A percentile compares a stretch with the other conserved stretches of the same genome.
These are phyloP conservation scores for Neocrepidodera transversa DNA, from an alignment of 2,888 invertebrate species.

Conservation along the genomic window DNA sequence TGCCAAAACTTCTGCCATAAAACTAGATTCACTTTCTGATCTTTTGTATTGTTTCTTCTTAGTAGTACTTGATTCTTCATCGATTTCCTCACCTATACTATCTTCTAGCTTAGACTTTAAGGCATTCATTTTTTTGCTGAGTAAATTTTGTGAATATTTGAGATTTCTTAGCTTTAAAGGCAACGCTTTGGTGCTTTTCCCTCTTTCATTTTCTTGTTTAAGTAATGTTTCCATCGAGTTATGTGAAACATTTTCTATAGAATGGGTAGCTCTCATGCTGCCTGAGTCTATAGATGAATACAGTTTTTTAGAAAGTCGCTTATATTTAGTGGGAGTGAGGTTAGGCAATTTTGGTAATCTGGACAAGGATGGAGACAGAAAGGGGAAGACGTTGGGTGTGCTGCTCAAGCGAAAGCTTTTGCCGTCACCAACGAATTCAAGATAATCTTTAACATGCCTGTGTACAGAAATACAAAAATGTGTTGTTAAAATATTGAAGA, in stretches of 20 bases:
- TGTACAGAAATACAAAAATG: conserved; percentile 41
- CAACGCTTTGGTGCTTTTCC: conserved; percentile 62
- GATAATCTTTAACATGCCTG: conserved; percentile 57
- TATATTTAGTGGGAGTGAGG: conserved; percentile 38
- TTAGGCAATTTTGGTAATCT: conserved; percentile 21
- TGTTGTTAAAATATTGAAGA: background rate
- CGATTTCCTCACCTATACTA: conserved; percentile 59
- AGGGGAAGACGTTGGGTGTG: conserved; percentile 38
- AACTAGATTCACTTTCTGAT: conserved; percentile 61
- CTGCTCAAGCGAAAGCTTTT: conserved; percentile 56
- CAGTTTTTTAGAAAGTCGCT: conserved; percentile 46
- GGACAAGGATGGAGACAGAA: conserved; percentile 26
- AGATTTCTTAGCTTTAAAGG: conserved; percentile 69
- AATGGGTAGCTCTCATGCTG: conserved; percentile 38
- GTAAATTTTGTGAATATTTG: conserved; percentile 67
- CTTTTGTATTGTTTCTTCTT: conserved; percentile 61
- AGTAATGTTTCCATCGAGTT: conserved; percentile 57
- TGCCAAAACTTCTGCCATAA: conserved; percentile 72
- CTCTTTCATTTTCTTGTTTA: conserved; percentile 68
- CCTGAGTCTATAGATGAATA: conserved; percentile 46
- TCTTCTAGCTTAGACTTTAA: conserved; percentile 66
- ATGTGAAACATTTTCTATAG: conserved; percentile 41
- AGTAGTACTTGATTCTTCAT: conserved; percentile 60
- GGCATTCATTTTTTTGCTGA: conserved; percentile 69
- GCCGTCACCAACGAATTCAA: conserved; percentile 58